A percentile compares a stretch with the other conserved stretches of the same genome.
phyloP scores from a whole-genome alignment of 1,140 invertebrate genomes.

The Diorhabda carinulata region DNA sequence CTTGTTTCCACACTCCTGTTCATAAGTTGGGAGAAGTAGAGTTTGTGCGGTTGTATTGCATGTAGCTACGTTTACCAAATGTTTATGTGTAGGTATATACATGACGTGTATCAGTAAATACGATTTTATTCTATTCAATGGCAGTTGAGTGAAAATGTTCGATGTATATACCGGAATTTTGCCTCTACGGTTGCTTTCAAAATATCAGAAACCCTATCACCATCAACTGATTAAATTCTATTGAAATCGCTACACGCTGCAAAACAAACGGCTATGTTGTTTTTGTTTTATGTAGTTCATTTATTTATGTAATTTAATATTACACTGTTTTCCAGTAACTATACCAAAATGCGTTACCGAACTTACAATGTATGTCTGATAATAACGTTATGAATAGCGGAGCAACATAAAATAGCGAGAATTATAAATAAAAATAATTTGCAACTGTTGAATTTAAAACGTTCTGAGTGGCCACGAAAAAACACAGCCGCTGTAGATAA shows the following conservation, averaged over 20 bases:
- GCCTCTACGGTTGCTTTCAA: neutral
- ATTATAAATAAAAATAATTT: too few relatives aligned
- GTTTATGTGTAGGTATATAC: neutral
- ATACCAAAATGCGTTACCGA: too few relatives aligned
- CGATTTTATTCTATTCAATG: neutral
- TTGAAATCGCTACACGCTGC: neutral
- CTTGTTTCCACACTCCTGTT: too few relatives aligned
- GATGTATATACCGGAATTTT: neutral
- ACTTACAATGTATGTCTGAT: too few relatives aligned
- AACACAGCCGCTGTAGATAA: too few relatives aligned
- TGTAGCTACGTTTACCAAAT: neutral
- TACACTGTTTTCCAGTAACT: too few relatives aligned
- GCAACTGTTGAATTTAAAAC: too few relatives aligned
- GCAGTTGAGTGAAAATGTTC: constrained; percentile 2
- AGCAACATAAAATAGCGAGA: too few relatives aligned
- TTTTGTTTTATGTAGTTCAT: neutral
- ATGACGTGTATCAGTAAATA: neutral
- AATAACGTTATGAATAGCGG: too few relatives aligned
- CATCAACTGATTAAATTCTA: neutral
- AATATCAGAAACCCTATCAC: constrained; percentile 2
- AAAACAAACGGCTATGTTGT: constrained; percentile 2
- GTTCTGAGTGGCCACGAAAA: too few relatives aligned
- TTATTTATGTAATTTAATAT: constrained; percentile 1
- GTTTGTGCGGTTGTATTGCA: neutral
- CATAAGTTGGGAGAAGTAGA: neutral